Evolutionary conservation across 35 echinoderm and acorn worm species (phyloP), one percentile per base, ranked within the genome.

Genomic region (Apostichopus californicus): DNA sequence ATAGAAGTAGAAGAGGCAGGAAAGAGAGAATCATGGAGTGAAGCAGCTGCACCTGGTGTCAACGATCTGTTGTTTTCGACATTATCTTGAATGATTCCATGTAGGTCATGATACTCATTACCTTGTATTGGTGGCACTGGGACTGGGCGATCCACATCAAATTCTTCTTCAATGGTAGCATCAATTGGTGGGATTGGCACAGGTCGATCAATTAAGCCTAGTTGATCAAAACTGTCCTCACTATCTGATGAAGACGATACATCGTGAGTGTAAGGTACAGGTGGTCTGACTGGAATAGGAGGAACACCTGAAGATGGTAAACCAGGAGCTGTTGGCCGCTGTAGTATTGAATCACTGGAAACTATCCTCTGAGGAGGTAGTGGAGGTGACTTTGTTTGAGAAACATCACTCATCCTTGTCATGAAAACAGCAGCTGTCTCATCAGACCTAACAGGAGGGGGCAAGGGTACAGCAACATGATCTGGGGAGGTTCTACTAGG

Each of bases 11-110:
- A 56, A 60, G 6, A 61, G 7, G 12, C 12, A 61, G 7, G 58
- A 61, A 61, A 12, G 58, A 12, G 58, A 61, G 58, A 61, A 61
- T 61, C 1, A 61, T 12, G 7, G n/a, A 18, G 71, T 2, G 71
- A 18, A 75, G 71, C 21, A 7, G 6, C 71, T 18, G 6, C 21
- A 13, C 7, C 5, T 20, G 71, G 20, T 85, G 81, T 85, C 14
- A 18, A n/a, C 4, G 55, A 59, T 59, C 18, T 55, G 53, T 83
- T 13, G 11, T 55, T 20, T 11, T 83, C 80, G 12, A 54, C 81
- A 85, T 85, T 52, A 85, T 85, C 58, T 55, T 85, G 81, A 20
- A n/a, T 25, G 18, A 23, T 56, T 6, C 55, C 81, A 13, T 85
- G 55, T 5, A 57, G n/a, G 57, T 23, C 56, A 58, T 58, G 15